phyloP scores from a whole-genome alignment of 2,888 invertebrate species.

The Heliconius cydno region DNA sequence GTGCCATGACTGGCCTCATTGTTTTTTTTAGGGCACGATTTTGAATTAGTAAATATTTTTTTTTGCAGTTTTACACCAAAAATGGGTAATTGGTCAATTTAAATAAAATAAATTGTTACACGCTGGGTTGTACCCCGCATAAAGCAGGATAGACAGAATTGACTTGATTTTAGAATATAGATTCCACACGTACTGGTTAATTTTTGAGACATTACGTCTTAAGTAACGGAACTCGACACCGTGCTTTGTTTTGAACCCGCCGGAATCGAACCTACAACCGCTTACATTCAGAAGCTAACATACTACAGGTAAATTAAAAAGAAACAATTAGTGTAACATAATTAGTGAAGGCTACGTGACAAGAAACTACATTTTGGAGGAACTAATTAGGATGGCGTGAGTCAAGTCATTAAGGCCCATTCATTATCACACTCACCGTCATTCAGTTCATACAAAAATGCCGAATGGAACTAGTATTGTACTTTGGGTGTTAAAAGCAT shows the following conservation, averaged over 20 bases:
- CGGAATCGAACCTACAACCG: neutral
- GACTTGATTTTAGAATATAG: too few species aligned
- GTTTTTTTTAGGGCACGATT: slow-evolving; percentile 73
- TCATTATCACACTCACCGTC: slow-evolving; percentile 44
- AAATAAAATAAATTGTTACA: too few species aligned
- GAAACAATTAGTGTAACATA: slow-evolving; percentile 48
- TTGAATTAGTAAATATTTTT: slow-evolving; percentile 58
- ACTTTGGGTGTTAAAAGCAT: neutral
- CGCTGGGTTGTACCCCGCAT: neutral
- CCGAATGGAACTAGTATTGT: neutral
- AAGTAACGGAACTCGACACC: too few species aligned
- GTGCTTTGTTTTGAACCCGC: neutral
- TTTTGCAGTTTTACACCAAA: too few species aligned
- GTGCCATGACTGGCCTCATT: slow-evolving; percentile 32
- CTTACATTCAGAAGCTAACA: neutral
- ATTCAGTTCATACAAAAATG: slow-evolving; percentile 30
- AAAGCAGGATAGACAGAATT: too few species aligned
- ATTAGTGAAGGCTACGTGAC: slow-evolving; percentile 51
- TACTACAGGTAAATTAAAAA: slow-evolving; percentile 45
- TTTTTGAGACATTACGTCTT: neutral
- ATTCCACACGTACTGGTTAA: neutral
- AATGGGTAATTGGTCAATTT: too few species aligned
- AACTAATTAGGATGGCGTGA: slow-evolving; percentile 46
- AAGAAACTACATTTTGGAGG: slow-evolving; percentile 60
- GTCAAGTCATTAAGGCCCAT: slow-evolving; percentile 45